Evolutionary conservation across 2,888 invertebrate species (phyloP).

Genomic region (Lochmaea crataegi): DNA sequence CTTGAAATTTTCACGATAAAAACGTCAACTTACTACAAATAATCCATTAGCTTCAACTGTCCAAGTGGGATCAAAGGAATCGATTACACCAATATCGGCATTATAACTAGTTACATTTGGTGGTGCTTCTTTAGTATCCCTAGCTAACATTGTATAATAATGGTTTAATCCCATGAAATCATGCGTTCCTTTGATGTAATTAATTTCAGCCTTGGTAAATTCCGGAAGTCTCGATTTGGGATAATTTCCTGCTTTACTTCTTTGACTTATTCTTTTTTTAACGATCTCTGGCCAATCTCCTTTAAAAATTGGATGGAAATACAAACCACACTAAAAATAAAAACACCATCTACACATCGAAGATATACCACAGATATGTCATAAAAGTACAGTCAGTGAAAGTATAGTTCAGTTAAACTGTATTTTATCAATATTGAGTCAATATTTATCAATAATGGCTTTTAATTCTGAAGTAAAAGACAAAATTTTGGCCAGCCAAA

Average conservation of each 20-base stretch:
- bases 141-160: slow-evolving; percentile 72
- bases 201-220: slow-evolving; percentile 72
- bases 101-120: slow-evolving; percentile 1
- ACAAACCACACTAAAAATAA: slow-evolving; percentile 41
- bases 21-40: slow-evolving; percentile 2
- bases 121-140: slow-evolving; percentile 7
- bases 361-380: no score
- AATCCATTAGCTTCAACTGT: slow-evolving; percentile 5
- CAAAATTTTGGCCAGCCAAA: no score
- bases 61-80: slow-evolving; percentile 17
- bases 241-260: slow-evolving; percentile 12
- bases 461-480: no score
- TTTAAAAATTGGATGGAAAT: slow-evolving; percentile 70
- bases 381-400: no score
- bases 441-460: no score
- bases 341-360: no score
- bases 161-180: slow-evolving; percentile 83
- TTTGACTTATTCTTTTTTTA: slow-evolving; percentile 68
- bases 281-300: slow-evolving; percentile 77
- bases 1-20: neutral
- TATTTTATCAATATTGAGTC: no score
- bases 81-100: slow-evolving; percentile 19
- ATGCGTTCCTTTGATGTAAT: slow-evolving; percentile 67
- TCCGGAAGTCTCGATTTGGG: slow-evolving; percentile 71
- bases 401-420: no score